A percentile compares a stretch with the other conserved stretches of the same genome.
phyloP scores from a whole-genome alignment of 2,888 invertebrate genomes.

The Sphaerophoria taeniata region DNA sequence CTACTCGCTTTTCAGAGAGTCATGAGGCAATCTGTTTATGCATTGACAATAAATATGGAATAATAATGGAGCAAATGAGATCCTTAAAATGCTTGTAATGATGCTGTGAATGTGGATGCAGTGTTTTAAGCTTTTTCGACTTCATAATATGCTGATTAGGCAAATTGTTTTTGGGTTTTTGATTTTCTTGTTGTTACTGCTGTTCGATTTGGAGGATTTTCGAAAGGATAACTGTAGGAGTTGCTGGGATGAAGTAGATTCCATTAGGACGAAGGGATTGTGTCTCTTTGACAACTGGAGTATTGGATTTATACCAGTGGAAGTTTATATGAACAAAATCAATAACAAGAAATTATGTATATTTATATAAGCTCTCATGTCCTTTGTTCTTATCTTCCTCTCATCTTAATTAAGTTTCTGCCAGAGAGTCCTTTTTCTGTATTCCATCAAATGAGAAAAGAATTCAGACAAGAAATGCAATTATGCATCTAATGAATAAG shows the following conservation, averaged over 20 bases:
- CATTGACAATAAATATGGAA: constrained; percentile 59
- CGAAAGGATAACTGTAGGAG: too few species aligned
- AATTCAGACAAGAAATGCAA: not conserved
- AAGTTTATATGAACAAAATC: not conserved
- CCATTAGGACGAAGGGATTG: too few species aligned
- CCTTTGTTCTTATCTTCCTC: not conserved
- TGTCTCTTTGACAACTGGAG: too few species aligned
- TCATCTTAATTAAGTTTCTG: not conserved
- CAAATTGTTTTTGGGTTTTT: not conserved
- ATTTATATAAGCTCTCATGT: not conserved
- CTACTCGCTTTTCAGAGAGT: constrained; percentile 26
- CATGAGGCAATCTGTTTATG: constrained; percentile 65
- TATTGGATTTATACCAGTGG: too few species aligned
- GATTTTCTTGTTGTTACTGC: not conserved
- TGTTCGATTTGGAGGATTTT: too few species aligned
- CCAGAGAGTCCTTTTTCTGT: not conserved
- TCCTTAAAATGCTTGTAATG: constrained; percentile 40
- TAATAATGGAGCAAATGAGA: constrained; percentile 62
- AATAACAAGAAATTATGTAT: not conserved
- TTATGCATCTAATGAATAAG: not conserved
- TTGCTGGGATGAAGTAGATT: too few species aligned
- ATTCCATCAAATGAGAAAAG: not conserved
- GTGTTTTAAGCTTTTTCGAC: constrained; percentile 27
- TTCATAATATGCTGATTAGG: constrained; percentile 15
- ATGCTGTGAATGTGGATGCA: not conserved